A percentile compares a stretch with the other conserved stretches of the same genome.
Evolutionary conservation across 2,888 invertebrate genomes (phyloP).

Genomic region (Caenorhabditis sp.): DNA sequence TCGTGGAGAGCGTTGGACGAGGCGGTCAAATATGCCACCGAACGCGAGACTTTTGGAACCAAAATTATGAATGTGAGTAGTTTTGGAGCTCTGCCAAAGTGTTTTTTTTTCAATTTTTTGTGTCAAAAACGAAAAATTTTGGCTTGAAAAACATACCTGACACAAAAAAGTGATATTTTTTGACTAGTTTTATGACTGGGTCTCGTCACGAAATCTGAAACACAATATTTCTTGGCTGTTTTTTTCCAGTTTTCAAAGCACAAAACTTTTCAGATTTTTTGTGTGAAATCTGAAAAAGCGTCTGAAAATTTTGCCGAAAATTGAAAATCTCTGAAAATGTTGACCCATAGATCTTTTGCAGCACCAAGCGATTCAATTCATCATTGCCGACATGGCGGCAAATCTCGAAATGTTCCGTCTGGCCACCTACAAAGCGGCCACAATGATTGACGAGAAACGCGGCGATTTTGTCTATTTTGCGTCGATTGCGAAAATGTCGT

Average conservation of each 20-base stretch:
- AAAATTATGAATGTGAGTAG: constrained; percentile 74
- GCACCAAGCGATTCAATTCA: constrained; percentile 85
- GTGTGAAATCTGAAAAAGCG: too few relatives aligned
- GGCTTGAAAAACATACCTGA: too few relatives aligned
- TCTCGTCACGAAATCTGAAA: too few relatives aligned
- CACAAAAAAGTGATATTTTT: too few relatives aligned
- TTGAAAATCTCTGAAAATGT: not conserved
- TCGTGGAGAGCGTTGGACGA: constrained; percentile 89
- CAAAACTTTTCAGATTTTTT: too few relatives aligned
- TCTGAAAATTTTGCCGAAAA: too few relatives aligned
- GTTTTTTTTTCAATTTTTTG: too few relatives aligned
- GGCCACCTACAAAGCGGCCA: constrained; percentile 85
- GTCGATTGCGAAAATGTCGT: constrained; percentile 90
- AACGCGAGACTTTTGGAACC: constrained; percentile 90
- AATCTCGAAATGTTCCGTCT: constrained; percentile 86
- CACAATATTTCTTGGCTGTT: too few relatives aligned
- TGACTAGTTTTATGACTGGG: too few relatives aligned
- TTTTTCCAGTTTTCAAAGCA: too few relatives aligned
- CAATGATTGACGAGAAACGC: constrained; percentile 80
- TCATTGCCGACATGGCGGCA: constrained; percentile 93
- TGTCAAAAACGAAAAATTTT: too few relatives aligned
- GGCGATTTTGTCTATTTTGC: constrained; percentile 77
- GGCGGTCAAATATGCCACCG: constrained; percentile 86
- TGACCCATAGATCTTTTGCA: constrained; percentile 59
- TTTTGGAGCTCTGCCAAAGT: too few relatives aligned